Evolutionary conservation across 1,140 invertebrate genomes (phyloP).

Genomic region (Diploscapter pachys): DNA sequence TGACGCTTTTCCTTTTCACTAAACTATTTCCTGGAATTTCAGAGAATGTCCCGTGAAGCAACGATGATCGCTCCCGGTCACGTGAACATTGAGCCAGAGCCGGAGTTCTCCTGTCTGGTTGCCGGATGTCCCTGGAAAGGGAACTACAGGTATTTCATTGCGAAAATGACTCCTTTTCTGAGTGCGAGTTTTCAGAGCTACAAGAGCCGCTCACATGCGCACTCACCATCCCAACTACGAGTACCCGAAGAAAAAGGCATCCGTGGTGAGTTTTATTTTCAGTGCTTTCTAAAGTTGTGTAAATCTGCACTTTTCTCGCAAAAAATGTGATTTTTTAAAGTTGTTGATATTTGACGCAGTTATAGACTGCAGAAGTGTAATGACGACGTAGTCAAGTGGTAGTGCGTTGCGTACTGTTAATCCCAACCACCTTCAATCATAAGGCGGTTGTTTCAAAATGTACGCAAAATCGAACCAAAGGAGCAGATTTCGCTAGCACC

Average conservation of each 20-base stretch:
- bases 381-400: too few species aligned
- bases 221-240: conserved; percentile 15
- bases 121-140: conserved; percentile 29
- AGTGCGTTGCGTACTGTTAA: too few species aligned
- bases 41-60: conserved; percentile 10
- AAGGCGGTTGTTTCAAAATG: too few species aligned
- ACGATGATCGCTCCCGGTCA: not conserved
- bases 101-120: conserved; percentile 13
- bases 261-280: not conserved
- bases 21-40: not conserved
- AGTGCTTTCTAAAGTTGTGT: conserved; percentile 1
- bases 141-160: conserved; percentile 14
- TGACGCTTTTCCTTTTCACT: not conserved
- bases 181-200: conserved; percentile 7
- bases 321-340: too few species aligned
- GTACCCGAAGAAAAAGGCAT: conserved; percentile 7
- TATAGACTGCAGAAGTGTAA: too few species aligned
- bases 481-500: too few species aligned
- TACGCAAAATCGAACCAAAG: too few species aligned
- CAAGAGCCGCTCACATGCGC: conserved; percentile 22
- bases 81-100: conserved; percentile 10
- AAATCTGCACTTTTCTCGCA: too few species aligned
- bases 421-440: too few species aligned
- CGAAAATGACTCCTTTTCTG: not conserved
- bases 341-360: too few species aligned